Evolutionary conservation across 1,140 invertebrate genomes (phyloP), one percentile per base, ranked within the genome.

Genomic region (Holcopasites calliopsidis): DNA sequence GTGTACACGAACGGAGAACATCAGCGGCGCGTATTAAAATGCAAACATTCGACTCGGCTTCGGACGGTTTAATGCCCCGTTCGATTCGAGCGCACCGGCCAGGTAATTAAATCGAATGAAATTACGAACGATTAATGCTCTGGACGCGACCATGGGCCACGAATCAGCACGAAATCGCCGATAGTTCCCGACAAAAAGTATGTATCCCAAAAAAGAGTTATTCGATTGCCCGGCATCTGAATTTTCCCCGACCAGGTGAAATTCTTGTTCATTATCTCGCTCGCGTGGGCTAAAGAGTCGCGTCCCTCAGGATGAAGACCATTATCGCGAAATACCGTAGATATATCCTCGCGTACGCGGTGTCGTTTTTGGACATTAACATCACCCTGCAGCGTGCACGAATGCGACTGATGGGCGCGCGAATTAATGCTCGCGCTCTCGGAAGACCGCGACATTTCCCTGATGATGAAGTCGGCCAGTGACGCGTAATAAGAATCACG

Each of bases 381-480:
- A 81, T 83, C 70, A 75, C 57, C 38, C 33, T 16, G 79, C 11
- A 35, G 52, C 73, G 31, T 70, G 50, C 33, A 75, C 50, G 55
- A 68, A 80, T 62, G 57, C 64, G 21, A 31, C 64, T 61, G 64
- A 33, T 54, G 71, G 71, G 76, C 35, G 66, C 66, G 84, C 87
- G 86, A 86, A 88, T 89, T 90, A 91, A 90, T 90, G 86, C 79
- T 61, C 38, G 55, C 71, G 77, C 68, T n/a, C n/a, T 76, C 80
- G 84, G 85, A 84, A 85, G 83, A 84, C 80, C 81, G 80, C 83
- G 85, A 88, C 87, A 87, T 89, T 81, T 80, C 84, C 81, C 87
- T 88, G 89, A 90, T 88, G 89, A 90, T 89, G 88, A 90, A 90
- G 89, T 90, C 90, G 90, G 90, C 84, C 88, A 83, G 85, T 88